Base-by-base conservation (phyloP, 1,140 invertebrate species). In the Battus philenor region DNA sequence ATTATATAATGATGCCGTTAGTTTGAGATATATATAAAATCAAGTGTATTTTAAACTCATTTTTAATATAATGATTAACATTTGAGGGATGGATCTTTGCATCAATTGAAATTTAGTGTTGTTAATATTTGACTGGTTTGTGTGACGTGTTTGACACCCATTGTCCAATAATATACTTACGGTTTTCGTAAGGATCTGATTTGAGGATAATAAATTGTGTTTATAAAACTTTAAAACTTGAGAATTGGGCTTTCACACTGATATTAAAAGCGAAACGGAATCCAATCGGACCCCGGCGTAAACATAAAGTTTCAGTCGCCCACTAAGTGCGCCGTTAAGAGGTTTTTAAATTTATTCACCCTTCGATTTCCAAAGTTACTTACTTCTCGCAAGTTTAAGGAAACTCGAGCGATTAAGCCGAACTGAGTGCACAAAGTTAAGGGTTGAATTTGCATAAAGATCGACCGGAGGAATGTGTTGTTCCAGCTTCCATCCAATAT, bases 281-380 rank as follows among this genome's bases (percentile, higher is more conserved):
- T 36, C 16, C 22, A 39, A 64, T 61, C 50, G 56, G 54, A 48
- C 51, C 61, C 51, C 56, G 43, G 47, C 47, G 58, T 68, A 73
- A 72, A 68, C 58, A 63, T 63, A 74, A 75, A 80, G 60, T 70
- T 80, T 67, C 65, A 54, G 50, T 44, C 64, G 64, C 68, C 65
- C 65, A 65, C 66, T 72, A 75, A 63, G 70, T 61, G 66, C 61
- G 68, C 54, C 66, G 68, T 72, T 76, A 75, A 75, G 69, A 75
- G 67, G 64, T 74, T 77, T 75, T 77, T 70, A 80, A 80, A 80
- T 80, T 74, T 80, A 80, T 80, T 80, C 76, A 80, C 76, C 76
- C 76, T 75, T 75, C 73, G 61, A 70, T 71, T 65, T 58, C 36
- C 45, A 48, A 59, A 67, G 59, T 64, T 63, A 51, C 49, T 53